Evolutionary conservation across 2,113 vertebrate genomes (phyloP), one percentile per base, ranked within the genome.

Genomic region (Oxyruncus cristatus): DNA sequence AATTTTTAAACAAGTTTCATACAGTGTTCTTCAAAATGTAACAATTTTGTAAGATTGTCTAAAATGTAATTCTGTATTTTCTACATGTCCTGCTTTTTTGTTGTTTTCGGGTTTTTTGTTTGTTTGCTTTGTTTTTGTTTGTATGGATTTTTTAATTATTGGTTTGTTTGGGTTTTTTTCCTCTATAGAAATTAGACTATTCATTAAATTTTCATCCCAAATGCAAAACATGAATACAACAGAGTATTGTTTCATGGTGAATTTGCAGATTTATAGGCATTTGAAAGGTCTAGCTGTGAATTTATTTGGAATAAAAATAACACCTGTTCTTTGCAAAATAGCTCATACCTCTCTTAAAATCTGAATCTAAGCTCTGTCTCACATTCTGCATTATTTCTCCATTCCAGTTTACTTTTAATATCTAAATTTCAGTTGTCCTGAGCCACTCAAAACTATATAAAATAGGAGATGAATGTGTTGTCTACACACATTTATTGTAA

Each of bases 401-500:
- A 20, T 81, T 77, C 30, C 35, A 77, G 6, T 11, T 46, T 22
- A 77, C 5, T 76, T 88, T 15, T 65, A 55, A 15, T 4, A 52
- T 42, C 23, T 9, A 42, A 68, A 47, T 27, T 28, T 20, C 32
- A 50, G 33, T 41, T 4, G 10, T 68, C 84, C 33, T 33, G 30
- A 46, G 4, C 39, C 65, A 14, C 26, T 84, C 17, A 23, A 65
- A 68, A 56, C 6, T 9, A 4, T 23, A 20, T 26, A 39, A 76
- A 72, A 81, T 17, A 47, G 30, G 9, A 82, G 30, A 70, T 19
- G 0, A 41, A 41, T 61, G 13, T 26, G 6, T 32, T 32, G 20
- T 22, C 4, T 26, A 32, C 0, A 2, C 3, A 32, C 1, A 27
- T 53, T 58, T 58, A 33, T 35, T 0, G 3, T 26, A 46, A 30